Evolutionary conservation across 1,140 invertebrate genomes (phyloP).

Genomic region (Dryas iulia): DNA sequence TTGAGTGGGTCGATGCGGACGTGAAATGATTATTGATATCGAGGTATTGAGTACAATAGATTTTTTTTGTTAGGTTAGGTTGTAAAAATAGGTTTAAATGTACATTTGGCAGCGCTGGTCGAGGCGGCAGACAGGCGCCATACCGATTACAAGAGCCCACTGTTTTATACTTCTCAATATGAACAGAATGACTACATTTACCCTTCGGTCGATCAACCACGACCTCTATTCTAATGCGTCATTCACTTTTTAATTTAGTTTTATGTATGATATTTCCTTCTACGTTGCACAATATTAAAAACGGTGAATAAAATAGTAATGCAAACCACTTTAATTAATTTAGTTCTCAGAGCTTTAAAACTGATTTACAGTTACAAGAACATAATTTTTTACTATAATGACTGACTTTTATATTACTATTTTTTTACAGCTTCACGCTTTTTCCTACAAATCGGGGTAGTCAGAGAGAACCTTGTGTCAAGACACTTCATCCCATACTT

Average conservation of each 20-base stretch:
- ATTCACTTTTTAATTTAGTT: constrained; percentile 23
- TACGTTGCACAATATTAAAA: background rate
- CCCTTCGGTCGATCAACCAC: constrained; percentile 46
- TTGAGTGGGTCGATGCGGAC: constrained; percentile 1
- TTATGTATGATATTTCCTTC: constrained; percentile 9
- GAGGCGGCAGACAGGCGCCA: constrained; percentile 52
- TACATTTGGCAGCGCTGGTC: constrained; percentile 35
- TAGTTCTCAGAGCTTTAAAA: background rate
- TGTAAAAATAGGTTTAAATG: constrained; percentile 21
- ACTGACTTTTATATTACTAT: background rate
- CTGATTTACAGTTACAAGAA: background rate
- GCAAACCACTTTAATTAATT: background rate
- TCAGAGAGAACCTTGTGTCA: too few relatives aligned
- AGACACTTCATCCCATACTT: too few relatives aligned
- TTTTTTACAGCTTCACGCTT: too few relatives aligned
- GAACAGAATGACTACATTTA: constrained; percentile 32
- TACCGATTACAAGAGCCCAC: constrained; percentile 51
- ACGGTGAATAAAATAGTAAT: background rate
- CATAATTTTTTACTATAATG: background rate
- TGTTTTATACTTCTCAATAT: constrained; percentile 53
- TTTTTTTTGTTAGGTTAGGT: constrained; percentile 2
- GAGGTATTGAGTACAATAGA: constrained; percentile 1
- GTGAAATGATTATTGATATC: constrained; percentile 6
- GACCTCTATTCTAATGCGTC: constrained; percentile 34
- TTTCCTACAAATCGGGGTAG: too few relatives aligned